Base-by-base conservation (phyloP, 2,888 invertebrate species). In the Tetheella fluctuosa region DNA sequence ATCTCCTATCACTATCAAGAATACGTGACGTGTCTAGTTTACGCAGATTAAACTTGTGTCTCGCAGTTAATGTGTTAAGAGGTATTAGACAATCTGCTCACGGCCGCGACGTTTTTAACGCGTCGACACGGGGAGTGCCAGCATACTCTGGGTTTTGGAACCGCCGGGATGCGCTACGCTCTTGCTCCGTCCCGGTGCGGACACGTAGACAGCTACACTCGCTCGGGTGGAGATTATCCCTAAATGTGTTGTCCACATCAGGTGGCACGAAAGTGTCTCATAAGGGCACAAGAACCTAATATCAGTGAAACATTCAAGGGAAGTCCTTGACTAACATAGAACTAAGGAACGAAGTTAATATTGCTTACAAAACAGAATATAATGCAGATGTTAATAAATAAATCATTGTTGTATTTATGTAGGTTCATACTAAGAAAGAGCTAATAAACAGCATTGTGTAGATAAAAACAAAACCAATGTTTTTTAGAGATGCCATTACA, bases 1-100 rank as follows among this genome's bases (percentile, higher is more conserved):
- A 17, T 15, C 6, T 17, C n/a, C n/a, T n/a, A n/a, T n/a, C n/a
- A n/a, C n/a, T 5, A 17, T 5, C 20, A n/a, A 48, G 48, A 48
- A 42, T 5, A 42, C 5, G 3, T 15, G n/a, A 6, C 25, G n/a
- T 42, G 42, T 2, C 15, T 39, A 34, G 39, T 39, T 39, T 39
- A n/a, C 39, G 5, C n/a, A 13, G 34, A 34, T 4, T 37, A 15
- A 13, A 37, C 15, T 13, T 37, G n/a, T n/a, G n/a, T n/a, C 17
- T 48, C 12, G 48, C 48, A 48, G 48, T 48, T 48, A 48, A 48
- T 48, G 20, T 48, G 48, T n/a, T 15, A 17, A 23, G 42, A 56
- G 55, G 48, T 56, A 56, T 59, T 55, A 59, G 48, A 59, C 34
- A 48, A 58, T 37, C 34, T 56, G 59, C 52, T 56, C 48, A 52